Conservation (phyloP, 2,888 invertebrate genomes). For the Morinoia aosen region DNA sequence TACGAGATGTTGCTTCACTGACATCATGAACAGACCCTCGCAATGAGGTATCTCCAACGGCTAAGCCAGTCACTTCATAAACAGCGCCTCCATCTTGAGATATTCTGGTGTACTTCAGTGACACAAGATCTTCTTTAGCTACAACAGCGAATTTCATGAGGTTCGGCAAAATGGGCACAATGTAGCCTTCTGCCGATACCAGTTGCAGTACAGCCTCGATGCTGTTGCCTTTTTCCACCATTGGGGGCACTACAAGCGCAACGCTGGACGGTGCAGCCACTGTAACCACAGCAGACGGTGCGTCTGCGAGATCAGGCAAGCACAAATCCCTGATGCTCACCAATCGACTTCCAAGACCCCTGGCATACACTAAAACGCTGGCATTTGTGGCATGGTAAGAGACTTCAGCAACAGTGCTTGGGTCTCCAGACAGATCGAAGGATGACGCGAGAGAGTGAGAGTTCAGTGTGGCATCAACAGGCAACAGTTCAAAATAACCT, state of each 20-base stretch:
- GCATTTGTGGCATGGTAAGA: background rate
- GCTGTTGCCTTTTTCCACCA: conserved; percentile 30
- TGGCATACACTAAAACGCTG: background rate
- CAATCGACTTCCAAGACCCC: conserved; percentile 26
- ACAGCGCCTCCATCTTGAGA: conserved; percentile 60
- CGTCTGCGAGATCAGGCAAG: background rate
- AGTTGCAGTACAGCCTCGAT: conserved; percentile 6
- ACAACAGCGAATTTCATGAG: conserved; percentile 26
- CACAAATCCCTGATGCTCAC: conserved; percentile 22
- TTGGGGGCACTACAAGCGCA: background rate
- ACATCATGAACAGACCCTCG: conserved; percentile 32
- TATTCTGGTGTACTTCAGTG: conserved; percentile 13
- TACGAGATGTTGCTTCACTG: background rate
- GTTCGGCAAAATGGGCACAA: conserved; percentile 5
- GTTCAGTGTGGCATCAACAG: background rate
- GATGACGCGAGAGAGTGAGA: background rate
- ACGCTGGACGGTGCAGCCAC: conserved; percentile 8
- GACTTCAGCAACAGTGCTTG: background rate
- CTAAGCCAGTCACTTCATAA: conserved; percentile 59
- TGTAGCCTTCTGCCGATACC: background rate
- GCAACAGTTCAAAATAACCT: conserved; percentile 62
- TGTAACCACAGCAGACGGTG: conserved; percentile 8
- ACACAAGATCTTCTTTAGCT: conserved; percentile 23
- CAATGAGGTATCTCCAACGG: conserved; percentile 65
- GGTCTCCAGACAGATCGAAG: background rate